phyloP scores from a whole-genome alignment of 1,140 invertebrate species.

The Meloidogyne exigua region DNA sequence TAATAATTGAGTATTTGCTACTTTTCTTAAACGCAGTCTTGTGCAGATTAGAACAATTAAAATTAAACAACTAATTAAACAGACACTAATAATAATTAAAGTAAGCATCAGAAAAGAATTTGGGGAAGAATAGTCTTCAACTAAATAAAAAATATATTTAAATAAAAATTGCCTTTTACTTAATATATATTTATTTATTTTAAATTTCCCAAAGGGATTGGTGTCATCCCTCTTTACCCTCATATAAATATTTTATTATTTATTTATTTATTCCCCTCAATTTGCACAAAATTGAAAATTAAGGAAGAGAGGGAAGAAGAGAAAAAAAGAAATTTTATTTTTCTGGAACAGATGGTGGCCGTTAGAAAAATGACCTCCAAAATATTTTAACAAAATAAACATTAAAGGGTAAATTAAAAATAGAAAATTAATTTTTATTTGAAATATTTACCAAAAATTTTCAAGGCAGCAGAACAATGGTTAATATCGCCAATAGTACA shows the following conservation, averaged over 20 bases:
- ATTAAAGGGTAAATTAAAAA: neutral
- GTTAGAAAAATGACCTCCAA: neutral
- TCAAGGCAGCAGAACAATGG: constrained; percentile 24
- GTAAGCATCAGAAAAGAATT: constrained; percentile 19
- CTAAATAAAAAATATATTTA: constrained; percentile 16
- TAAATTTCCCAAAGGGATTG: neutral
- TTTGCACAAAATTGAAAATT: constrained; percentile 7
- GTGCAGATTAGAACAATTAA: constrained; percentile 11
- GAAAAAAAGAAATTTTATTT: constrained; percentile 3
- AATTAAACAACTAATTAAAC: neutral
- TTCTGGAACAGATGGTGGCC: constrained; percentile 7
- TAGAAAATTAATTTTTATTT: neutral
- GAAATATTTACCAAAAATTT: constrained; percentile 26
- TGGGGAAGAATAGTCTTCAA: constrained; percentile 12
- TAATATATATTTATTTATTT: too few species aligned
- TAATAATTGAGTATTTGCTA: constrained; percentile 13
- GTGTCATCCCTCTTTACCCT: neutral
- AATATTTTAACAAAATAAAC: neutral
- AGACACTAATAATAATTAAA: constrained; percentile 11
- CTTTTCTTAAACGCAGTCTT: constrained; percentile 16
- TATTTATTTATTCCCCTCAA: neutral
- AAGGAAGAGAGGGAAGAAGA: neutral
- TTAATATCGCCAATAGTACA: constrained; percentile 23
- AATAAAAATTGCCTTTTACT: too few species aligned
- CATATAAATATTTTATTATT: neutral